Percentiles rank a stretch among this genome's conserved stretches.
Evolutionary conservation across 2,888 invertebrate genomes (phyloP).

Genomic region (Saturnia japonica): DNA sequence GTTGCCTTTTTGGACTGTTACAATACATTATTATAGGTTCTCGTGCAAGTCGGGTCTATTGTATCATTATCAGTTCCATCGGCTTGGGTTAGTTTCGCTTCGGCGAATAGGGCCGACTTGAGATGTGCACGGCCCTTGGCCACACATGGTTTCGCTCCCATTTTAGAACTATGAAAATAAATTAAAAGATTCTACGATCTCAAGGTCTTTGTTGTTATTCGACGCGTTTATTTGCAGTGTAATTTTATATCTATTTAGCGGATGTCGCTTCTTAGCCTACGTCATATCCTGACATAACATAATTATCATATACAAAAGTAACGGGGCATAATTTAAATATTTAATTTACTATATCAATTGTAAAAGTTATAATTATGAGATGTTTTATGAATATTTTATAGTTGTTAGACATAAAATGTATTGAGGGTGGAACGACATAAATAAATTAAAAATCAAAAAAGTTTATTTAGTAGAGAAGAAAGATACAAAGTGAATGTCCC

Average conservation of each 20-base stretch:
- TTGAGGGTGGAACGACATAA: too few relatives aligned
- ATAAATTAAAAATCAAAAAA: too few relatives aligned
- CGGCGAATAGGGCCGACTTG: neutral
- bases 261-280: too few relatives aligned
- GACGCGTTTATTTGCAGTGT: neutral
- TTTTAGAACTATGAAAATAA: neutral
- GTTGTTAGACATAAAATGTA: too few relatives aligned
- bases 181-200: neutral
- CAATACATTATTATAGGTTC: constrained; percentile 6
- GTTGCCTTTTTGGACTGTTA: constrained; percentile 18
- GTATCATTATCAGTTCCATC: neutral
- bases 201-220: neutral
- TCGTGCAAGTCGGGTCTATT: neutral
- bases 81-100: neutral
- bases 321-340: too few relatives aligned
- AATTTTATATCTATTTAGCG: neutral
- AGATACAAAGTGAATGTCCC: too few relatives aligned
- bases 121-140: neutral
- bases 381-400: too few relatives aligned
- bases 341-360: too few relatives aligned
- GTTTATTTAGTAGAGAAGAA: too few relatives aligned
- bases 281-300: too few relatives aligned
- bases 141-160: neutral
- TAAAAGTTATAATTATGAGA: too few relatives aligned
- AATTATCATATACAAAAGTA: too few relatives aligned